Evolutionary conservation across 2,888 invertebrate species (phyloP), one percentile per base, ranked within the genome.

Genomic region (Latheticus oryzae): DNA sequence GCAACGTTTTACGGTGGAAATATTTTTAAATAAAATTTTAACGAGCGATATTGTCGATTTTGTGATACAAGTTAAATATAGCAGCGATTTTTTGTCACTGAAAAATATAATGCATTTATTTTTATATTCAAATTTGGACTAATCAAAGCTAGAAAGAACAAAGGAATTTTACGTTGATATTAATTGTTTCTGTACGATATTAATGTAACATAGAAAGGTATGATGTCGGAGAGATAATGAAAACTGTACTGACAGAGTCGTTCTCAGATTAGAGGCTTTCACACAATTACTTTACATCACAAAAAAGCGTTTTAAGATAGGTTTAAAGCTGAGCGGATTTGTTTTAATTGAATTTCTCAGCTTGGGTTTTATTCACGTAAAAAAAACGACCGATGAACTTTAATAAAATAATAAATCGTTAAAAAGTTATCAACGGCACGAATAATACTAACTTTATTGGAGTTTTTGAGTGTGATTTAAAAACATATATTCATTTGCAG

Each of bases 401-500:
- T n/a, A n/a, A n/a, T n/a, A n/a, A n/a, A n/a, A n/a, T n/a, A n/a
- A n/a, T n/a, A 35, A 17, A 35, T 35, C 9, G 9, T 35, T 30
- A 30, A 12, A 13, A 35, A 35, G 35, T 35, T 35, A 35, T 13
- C 35, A 16, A 35, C 15, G 8, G 17, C 35, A 35, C 17, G 35
- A 35, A 15, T 13, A 4, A 5, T n/a, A 35, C 16, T 35, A 35
- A 35, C 35, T 17, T 16, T 35, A 35, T 35, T 35, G 28, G 38
- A 51, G 40, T 40, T 40, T 40, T 40, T 15, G 32, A 51, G 21
- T 7, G 12, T 4, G 40, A 51, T 51, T 15, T 51, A 23, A 40
- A 51, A 51, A 51, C 40, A 51, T 51, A 51, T 51, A 50, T 50
- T 50, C 32, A 51, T 51, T 51, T 40, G 33, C 37, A 35, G 19